phyloP scores from a whole-genome alignment of 2,888 invertebrate genomes.

The Aquatica leii region DNA sequence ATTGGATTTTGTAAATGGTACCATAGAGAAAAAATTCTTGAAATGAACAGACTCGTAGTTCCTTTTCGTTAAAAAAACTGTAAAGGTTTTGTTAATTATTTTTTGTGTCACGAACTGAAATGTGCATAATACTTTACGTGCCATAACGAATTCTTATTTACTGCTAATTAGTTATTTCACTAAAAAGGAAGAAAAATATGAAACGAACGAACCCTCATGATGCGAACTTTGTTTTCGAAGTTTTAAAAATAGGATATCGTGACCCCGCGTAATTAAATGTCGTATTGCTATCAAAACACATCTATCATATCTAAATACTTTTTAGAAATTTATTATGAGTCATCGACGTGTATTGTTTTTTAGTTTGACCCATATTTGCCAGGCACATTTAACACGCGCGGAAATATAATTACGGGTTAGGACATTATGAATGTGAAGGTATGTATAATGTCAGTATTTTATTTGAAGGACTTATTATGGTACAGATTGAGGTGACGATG shows the following conservation, averaged over 20 bases:
- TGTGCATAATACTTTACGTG: conserved; percentile 20
- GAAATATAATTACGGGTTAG: background rate
- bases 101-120: conserved; percentile 13
- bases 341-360: conserved; percentile 5
- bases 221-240: too few species aligned
- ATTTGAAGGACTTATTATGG: background rate
- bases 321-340: background rate
- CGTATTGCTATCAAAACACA: conserved; percentile 2
- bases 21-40: background rate
- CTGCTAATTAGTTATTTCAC: conserved; percentile 24
- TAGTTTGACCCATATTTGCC: background rate
- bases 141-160: conserved; percentile 27
- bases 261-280: background rate
- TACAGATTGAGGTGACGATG: background rate
- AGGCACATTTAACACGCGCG: background rate
- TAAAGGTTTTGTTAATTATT: conserved; percentile 23
- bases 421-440: background rate
- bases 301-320: conserved; percentile 1
- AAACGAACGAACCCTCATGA: too few species aligned
- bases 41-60: conserved; percentile 18
- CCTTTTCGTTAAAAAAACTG: conserved; percentile 12
- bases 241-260: background rate
- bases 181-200: conserved; percentile 4
- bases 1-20: conserved; percentile 4
- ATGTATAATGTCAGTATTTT: conserved; percentile 1